Base-by-base conservation (phyloP, 2,797 vertebrate species). In the Acipenser ruthenus region DNA sequence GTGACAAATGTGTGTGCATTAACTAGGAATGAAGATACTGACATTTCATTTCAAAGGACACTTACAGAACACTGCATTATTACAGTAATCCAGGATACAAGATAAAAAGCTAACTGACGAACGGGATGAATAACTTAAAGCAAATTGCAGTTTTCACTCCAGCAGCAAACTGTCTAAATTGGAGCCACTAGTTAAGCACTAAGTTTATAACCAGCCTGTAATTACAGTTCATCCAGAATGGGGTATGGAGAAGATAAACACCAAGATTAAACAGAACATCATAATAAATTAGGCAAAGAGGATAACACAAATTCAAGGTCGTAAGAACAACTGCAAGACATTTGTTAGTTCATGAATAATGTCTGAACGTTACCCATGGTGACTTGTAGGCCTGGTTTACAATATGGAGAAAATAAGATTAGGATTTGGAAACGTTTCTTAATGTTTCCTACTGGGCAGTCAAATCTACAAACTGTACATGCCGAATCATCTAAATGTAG, bases 11-110 rank as follows among this genome's bases (percentile, higher is more conserved):
- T 81, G 78, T 62, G 68, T 80, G 78, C 77, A 67, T 9, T 74
- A 65, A 9, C 12, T 68, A 67, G 66, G 73, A 73, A 87, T 83
- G 72, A 82, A 81, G 65, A 73, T 77, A 71, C 71, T 71, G 71
- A 74, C 77, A 70, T 79, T 69, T 71, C 71, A 64, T 85, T 83
- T 75, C 70, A 75, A 79, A 81, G 79, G 78, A 78, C 78, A 80
- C 70, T 15, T 61, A 50, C 69, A 72, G 73, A 81, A 77, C 72
- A 71, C 60, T 74, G 56, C 65, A 79, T 72, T 64, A 78, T 80
- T 77, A 77, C 66, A 75, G 37, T 5, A 37, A 49, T 7, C 12
- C 73, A 71, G 56, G 53, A 8, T 2, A 49, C 61, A 71, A 79
- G 74, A 83, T 77, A 71, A 83, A 74, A 70, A 68, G 68, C 73